Percentiles rank a stretch among this genome's conserved stretches.
Evolutionary conservation across 2,888 invertebrate genomes (phyloP).

Genomic region (Sminthurinus aureus): DNA sequence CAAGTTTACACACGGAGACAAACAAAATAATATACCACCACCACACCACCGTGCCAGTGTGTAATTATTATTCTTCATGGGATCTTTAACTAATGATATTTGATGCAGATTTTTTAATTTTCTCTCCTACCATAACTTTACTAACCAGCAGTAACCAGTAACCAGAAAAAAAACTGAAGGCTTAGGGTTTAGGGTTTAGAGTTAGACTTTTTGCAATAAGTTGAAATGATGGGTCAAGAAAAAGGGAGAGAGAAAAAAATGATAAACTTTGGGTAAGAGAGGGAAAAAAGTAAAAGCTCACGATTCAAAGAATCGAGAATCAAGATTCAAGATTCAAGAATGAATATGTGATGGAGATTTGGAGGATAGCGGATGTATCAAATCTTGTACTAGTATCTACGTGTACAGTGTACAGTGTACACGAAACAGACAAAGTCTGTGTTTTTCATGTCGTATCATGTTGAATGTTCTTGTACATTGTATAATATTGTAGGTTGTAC

Average conservation of each 20-base stretch:
- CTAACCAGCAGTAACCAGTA: too few species aligned
- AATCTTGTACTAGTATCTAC: neutral
- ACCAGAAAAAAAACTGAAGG: slow-evolving; percentile 10
- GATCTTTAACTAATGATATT: too few species aligned
- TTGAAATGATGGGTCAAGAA: slow-evolving; percentile 31
- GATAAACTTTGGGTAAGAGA: neutral
- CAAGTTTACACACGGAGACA: too few species aligned
- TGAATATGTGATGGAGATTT: neutral
- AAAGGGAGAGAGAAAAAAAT: neutral
- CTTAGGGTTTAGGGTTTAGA: neutral
- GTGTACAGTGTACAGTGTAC: neutral
- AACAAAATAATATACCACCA: too few species aligned
- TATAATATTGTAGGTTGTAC: too few species aligned
- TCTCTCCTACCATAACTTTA: too few species aligned
- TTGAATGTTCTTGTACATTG: too few species aligned
- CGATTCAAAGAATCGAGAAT: neutral
- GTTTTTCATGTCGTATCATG: too few species aligned
- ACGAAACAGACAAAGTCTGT: too few species aligned
- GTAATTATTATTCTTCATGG: too few species aligned
- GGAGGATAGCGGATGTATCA: neutral
- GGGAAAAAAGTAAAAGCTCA: neutral
- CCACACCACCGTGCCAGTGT: too few species aligned
- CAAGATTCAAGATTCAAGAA: neutral
- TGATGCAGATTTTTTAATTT: too few species aligned
- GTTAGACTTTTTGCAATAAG: slow-evolving; percentile 29